Evolutionary conservation across 2,888 invertebrate species (phyloP), one percentile per base, ranked within the genome.

Genomic region (Morinoia aosen): DNA sequence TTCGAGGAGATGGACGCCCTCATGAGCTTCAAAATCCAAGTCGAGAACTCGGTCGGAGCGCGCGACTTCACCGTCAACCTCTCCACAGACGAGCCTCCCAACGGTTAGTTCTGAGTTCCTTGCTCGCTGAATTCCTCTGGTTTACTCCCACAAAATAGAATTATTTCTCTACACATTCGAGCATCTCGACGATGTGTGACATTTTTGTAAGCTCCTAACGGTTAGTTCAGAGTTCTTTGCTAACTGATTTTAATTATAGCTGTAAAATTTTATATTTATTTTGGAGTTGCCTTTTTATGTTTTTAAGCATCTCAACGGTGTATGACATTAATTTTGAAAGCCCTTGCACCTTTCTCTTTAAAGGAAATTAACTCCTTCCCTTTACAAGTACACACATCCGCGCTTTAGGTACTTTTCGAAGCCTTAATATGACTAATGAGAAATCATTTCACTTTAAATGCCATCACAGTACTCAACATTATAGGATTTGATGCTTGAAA

Each of bases 11-110:
- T 91, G 19, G 96, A 96, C 58, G 95, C 96, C 14, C 95, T 95
- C 48, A 91, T 96, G 94, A 76, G 88, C n/a, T 96, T 96, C 94
- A 16, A 91, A 25, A 90, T 96, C 94, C 16, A 94, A 2, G 96
- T 96, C 40, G 95, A 94, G 48, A 96, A 96, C 91, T 88, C 95
- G 0, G 19, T 96, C 14, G 96, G 96, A 12, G 95, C 96, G 58
- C 96, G 95, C 4, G 90, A 95, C 88, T 96, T 96, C 96, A 94
- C 95, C 76, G 90, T 96, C 90, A 96, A 58, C 56, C 96, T 96
- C 25, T 96, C 96, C 56, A 95, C 95, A 88, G 95, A 96, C 58
- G 96, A 96, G 33, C 95, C 96, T 91, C 96, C 96, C 19, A 25
- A 61, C 94, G 96, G 96, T 96, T 96, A 95, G 88, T 95, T n/a